Base-by-base conservation (phyloP, 2,113 vertebrate species). In the Cromileptes altivelis region DNA sequence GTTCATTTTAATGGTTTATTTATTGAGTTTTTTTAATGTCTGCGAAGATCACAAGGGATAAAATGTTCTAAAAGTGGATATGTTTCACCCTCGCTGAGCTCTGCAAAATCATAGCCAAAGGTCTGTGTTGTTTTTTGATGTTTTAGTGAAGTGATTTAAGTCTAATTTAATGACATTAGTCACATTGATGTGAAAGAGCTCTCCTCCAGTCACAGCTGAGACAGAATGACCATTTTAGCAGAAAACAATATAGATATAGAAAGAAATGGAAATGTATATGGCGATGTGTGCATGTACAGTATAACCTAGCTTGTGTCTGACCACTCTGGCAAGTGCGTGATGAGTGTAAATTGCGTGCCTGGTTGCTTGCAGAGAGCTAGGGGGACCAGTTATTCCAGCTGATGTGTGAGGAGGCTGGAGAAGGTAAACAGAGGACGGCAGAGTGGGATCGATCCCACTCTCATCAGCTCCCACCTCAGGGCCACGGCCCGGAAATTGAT, bases 381-480 rank as follows among this genome's bases (percentile, higher is more conserved):
- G 75, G 84, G 75, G 33, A 70, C 57, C 80, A 75, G 78, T 75
- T 72, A 69, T 78, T 70, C 64, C 64, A 67, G 70, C 76, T 80
- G 74, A 85, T 84, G 87, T 87, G 81, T 78, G 73, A 70, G 85
- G 61, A 76, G 81, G 67, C 80, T 30, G 5, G 84, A 82, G 80
- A 86, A 91, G 80, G 88, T 91, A 93, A 93, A 93, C 92, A 91
- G 88, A 88, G 85, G 88, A 90, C 73, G 85, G 82, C 86, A 86
- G 87, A 85, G 87, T 85, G 83, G 75, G 93, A 95, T 96, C 94
- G 94, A 95, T 95, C 91, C 82, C 71, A 78, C 85, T 90, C 91
- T 94, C 93, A 92, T 93, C 92, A 94, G 88, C 79, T 92, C 89
- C 91, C 87, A 94, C 93, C 94, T 93, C 82, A 63, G 89, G 93